Evolutionary conservation across 2,888 invertebrate genomes (phyloP).

Genomic region (Leptopilina drosophilae): DNA sequence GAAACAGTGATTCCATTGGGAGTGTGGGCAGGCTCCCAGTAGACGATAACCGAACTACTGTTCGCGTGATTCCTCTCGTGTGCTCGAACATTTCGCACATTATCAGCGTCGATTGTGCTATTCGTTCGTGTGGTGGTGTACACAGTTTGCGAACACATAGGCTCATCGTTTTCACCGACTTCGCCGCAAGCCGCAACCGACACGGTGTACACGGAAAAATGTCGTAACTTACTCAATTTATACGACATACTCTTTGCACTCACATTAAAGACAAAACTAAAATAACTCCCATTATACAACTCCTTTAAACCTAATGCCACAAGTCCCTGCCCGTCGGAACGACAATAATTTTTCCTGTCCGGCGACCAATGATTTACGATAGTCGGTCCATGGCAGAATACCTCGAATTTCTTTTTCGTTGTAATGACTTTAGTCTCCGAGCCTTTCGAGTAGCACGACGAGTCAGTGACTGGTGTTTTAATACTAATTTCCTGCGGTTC

Average conservation of each 20-base stretch:
- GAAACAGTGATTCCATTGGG: constrained; percentile 84
- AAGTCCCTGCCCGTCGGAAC: constrained; percentile 58
- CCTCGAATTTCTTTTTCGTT: constrained; percentile 61
- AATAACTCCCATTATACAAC: constrained; percentile 52
- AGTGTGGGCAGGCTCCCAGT: constrained; percentile 81
- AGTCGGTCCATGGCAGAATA: constrained; percentile 64
- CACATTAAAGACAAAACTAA: constrained; percentile 61
- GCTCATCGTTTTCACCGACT: constrained; percentile 69
- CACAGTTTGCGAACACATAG: constrained; percentile 67
- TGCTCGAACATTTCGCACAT: constrained; percentile 66
- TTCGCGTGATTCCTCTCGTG: constrained; percentile 58
- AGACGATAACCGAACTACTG: constrained; percentile 71
- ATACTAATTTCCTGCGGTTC: constrained; percentile 56
- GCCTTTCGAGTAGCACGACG: constrained; percentile 61
- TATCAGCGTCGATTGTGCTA: constrained; percentile 74
- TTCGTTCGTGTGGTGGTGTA: constrained; percentile 77
- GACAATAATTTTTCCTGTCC: constrained; percentile 64
- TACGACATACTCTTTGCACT: constrained; percentile 58
- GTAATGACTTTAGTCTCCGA: not conserved
- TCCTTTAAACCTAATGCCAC: constrained; percentile 53
- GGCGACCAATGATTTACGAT: constrained; percentile 60
- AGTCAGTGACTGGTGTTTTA: constrained; percentile 46
- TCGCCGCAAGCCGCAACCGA: constrained; percentile 80
- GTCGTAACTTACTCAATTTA: constrained; percentile 76
- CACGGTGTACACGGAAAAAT: constrained; percentile 81